Evolutionary conservation across 1,140 invertebrate genomes (phyloP).

Genomic region (Bactericera cockerelli): DNA sequence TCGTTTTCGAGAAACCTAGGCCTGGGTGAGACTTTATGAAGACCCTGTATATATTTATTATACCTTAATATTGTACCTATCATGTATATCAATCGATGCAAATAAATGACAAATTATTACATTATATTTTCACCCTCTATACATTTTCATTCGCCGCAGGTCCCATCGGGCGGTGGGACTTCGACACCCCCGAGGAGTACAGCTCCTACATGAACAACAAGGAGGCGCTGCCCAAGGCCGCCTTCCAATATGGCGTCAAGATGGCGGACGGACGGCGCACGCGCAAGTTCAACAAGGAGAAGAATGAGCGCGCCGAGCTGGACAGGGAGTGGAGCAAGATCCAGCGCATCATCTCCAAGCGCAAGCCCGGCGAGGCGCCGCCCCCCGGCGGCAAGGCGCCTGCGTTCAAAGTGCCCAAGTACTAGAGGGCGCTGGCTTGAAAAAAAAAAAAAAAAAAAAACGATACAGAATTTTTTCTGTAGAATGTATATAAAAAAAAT

Average conservation of each 20-base stretch:
- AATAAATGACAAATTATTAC: too few relatives aligned
- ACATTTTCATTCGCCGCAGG: too few relatives aligned
- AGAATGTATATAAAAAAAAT: too few relatives aligned
- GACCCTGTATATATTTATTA: too few relatives aligned
- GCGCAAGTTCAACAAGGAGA: conserved; percentile 73
- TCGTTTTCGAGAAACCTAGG: too few relatives aligned
- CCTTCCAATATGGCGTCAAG: conserved; percentile 98
- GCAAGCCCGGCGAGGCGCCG: conserved; percentile 34
- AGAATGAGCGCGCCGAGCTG: conserved; percentile 90
- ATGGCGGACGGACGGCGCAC: conserved; percentile 94
- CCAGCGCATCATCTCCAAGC: conserved; percentile 49
- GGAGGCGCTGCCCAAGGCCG: conserved; percentile 94
- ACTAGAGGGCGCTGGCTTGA: too few relatives aligned
- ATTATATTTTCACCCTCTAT: too few relatives aligned
- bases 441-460: too few relatives aligned
- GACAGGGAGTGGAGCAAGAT: conserved; percentile 99
- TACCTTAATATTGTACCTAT: too few relatives aligned
- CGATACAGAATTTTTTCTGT: too few relatives aligned
- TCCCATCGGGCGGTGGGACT: conserved; percentile 77
- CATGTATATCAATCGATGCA: too few relatives aligned
- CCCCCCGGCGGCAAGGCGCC: conserved; percentile 28
- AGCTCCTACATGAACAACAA: conserved; percentile 96
- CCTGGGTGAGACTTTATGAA: too few relatives aligned
- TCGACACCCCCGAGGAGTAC: conserved; percentile 96
- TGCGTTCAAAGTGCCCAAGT: conserved; percentile 36